Conservation (phyloP, 2,888 invertebrate species). For the Carpatolechia fugitivella region DNA sequence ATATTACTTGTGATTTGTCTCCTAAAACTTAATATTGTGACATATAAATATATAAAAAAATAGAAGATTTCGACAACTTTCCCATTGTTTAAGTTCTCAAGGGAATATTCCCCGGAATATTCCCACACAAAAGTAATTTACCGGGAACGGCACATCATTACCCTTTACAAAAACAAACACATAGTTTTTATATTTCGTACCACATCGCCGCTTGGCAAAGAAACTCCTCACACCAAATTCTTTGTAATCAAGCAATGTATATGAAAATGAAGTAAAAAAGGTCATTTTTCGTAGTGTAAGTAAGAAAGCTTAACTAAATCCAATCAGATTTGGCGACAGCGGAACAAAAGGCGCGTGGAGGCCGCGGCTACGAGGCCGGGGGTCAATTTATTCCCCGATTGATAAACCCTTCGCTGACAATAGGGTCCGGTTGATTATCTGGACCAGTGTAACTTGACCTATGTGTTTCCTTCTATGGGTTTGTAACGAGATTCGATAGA, state of each 20-base stretch:
- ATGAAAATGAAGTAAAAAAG: not conserved
- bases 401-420: constrained; percentile 53
- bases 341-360: constrained; percentile 33
- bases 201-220: not conserved
- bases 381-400: constrained; percentile 61
- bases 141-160: no score
- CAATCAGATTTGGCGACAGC: constrained; percentile 42
- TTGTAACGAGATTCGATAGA: no score
- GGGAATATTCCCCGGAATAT: no score
- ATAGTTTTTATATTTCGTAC: not conserved
- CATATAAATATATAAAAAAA: no score
- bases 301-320: constrained; percentile 30
- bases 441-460: constrained; percentile 24
- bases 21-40: no score
- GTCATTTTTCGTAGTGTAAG: not conserved
- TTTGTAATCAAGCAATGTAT: not conserved
- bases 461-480: not conserved
- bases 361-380: constrained; percentile 17
- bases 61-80: no score
- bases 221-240: no score
- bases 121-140: no score
- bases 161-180: no score
- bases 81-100: no score
- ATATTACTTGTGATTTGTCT: no score
- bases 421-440: constrained; percentile 32